phyloP scores from a whole-genome alignment of 2,113 vertebrate genomes.

The Mustelus asterias region DNA sequence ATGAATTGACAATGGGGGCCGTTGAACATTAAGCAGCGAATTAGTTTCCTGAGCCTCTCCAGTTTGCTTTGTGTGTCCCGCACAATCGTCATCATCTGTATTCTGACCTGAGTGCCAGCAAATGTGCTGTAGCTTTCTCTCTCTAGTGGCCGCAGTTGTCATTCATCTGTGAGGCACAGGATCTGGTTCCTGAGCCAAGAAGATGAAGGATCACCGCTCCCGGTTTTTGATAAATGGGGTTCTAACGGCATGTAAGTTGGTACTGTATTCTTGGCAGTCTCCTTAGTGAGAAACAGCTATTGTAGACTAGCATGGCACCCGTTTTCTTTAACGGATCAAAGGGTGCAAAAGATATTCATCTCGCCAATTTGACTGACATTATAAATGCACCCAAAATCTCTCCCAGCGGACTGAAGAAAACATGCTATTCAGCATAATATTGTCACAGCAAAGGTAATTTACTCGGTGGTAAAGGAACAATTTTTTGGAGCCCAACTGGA shows the following conservation, averaged over 20 bases:
- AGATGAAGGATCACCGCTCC: slow-evolving; percentile 50
- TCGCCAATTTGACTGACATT: neutral
- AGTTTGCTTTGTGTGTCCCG: neutral
- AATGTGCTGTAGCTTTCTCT: neutral
- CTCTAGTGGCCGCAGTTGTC: slow-evolving; percentile 48
- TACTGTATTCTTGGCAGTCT: slow-evolving; percentile 37
- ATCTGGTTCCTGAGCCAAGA: slow-evolving; percentile 40
- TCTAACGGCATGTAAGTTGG: slow-evolving; percentile 46
- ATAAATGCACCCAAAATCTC: neutral
- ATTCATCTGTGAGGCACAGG: slow-evolving; percentile 42
- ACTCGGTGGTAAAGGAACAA: neutral
- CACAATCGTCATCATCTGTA: too few species aligned
- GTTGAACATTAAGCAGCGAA: neutral
- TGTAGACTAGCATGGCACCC: slow-evolving; percentile 42
- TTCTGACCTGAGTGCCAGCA: neutral
- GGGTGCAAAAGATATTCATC: neutral
- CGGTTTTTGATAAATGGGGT: slow-evolving; percentile 47
- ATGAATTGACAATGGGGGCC: neutral
- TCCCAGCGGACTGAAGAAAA: neutral
- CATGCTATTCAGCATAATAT: neutral
- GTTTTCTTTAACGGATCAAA: neutral
- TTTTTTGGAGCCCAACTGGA: neutral
- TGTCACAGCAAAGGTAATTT: neutral
- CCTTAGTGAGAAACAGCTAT: slow-evolving; percentile 39
- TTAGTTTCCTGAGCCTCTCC: neutral